Evolutionary conservation across 2,113 vertebrate genomes (phyloP), one percentile per base, ranked within the genome.

Genomic region (Panurus biarmicus): DNA sequence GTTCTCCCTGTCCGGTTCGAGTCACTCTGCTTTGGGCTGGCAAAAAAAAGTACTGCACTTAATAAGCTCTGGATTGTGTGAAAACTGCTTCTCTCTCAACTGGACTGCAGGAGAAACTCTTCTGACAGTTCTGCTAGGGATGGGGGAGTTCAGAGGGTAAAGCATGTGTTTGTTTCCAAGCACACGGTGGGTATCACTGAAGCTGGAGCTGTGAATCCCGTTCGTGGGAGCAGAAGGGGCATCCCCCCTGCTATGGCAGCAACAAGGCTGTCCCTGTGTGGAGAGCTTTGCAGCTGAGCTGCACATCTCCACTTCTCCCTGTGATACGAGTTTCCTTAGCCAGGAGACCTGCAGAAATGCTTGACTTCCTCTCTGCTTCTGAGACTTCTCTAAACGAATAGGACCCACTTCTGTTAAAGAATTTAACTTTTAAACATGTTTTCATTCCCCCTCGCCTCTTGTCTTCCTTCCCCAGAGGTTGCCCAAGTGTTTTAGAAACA

Each of bases 401-500:
- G 83, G 76, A 92, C 67, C 36, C 77, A 57, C 36, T 89, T 94
- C 82, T 80, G 64, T 90, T 92, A 85, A 85, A 72, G 85, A 89
- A 64, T 83, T 92, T 89, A 90, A 87, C 83, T 96, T 95, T 80
- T 93, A 90, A 95, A 92, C 16, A 14, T 54, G 48, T 90, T 91
- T 87, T 83, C 86, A 80, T 96, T 95, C 72, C 60, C 60, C 10
- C 23, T 94, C 0, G 18, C 72, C 66, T 86, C 84, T 79, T 75
- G 75, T 89, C 85, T 81, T 87, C 56, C 17, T 80, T 28, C 60
- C 82, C 77, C 33, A 72, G 74, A 94, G 95, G 87, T 95, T 70
- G 87, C 91, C 79, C 84, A 91, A 91, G 86, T 93, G 84, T 93
- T 91, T 93, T 85, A 94, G 90, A 95, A 95, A 94, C 89, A 85